These are phyloP conservation scores for Manis crassicaudata DNA, from an alignment of 2,797 vertebrate species.

Conservation along the genomic window DNA sequence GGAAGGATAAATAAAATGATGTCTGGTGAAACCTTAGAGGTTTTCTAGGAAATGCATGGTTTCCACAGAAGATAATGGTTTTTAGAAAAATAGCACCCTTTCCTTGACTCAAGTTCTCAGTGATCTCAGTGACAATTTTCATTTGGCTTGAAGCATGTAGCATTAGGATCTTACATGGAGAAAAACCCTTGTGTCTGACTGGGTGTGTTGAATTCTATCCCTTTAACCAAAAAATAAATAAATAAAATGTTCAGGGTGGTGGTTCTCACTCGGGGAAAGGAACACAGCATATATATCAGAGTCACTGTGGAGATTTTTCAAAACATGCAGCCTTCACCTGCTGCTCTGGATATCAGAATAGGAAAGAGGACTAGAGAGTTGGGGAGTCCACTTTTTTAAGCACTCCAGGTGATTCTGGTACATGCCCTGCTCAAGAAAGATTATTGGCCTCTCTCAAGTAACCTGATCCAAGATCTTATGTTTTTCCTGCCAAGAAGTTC, in stretches of 20 bases:
- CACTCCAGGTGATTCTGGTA: constrained; percentile 48
- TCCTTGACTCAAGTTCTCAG: constrained; percentile 26
- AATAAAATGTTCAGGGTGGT: neutral
- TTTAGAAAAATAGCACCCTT: constrained; percentile 20
- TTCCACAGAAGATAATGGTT: constrained; percentile 4
- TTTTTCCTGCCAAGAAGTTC: constrained; percentile 68
- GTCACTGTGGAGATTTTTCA: constrained; percentile 26
- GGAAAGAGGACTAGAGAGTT: neutral
- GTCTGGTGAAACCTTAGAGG: neutral
- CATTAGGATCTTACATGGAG: neutral
- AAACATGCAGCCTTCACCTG: constrained; percentile 37
- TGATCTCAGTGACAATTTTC: neutral
- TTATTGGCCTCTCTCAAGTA: constrained; percentile 65
- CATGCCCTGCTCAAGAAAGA: constrained; percentile 53
- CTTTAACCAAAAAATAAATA: neutral
- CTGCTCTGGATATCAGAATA: constrained; percentile 17
- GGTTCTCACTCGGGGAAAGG: neutral
- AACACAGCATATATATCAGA: neutral
- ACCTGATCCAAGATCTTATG: constrained; percentile 67
- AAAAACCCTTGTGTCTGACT: neutral
- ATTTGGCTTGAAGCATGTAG: neutral
- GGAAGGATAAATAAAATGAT: constrained; percentile 18
- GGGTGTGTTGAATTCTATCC: neutral
- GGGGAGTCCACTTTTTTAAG: constrained; percentile 56
- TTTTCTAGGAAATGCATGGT: neutral